A percentile compares a stretch with the other conserved stretches of the same genome.
Conservation (phyloP, 2,888 invertebrate species). For the Neocrepidodera transversa region DNA sequence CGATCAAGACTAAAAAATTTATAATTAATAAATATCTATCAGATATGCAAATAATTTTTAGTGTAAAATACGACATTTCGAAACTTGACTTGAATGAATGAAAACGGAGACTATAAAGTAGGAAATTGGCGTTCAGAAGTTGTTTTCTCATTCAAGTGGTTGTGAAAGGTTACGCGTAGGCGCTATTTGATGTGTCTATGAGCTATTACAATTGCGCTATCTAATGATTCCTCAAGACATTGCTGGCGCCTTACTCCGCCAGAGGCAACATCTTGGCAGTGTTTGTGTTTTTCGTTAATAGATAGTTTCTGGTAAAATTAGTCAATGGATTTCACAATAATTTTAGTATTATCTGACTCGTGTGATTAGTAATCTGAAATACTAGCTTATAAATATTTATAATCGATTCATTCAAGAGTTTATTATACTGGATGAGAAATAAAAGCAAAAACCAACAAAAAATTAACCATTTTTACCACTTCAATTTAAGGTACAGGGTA, state of each 20-base stretch:
- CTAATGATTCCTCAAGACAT: conserved; percentile 44
- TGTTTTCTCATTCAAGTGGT: conserved; percentile 48
- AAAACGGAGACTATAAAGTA: conserved; percentile 43
- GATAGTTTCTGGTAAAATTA: conserved; percentile 7
- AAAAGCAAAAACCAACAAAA: too few species aligned
- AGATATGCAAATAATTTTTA: conserved; percentile 22
- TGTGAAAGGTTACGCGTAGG: conserved; percentile 48
- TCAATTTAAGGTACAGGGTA: too few species aligned
- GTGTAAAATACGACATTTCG: conserved; percentile 31
- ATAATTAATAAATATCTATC: conserved; percentile 9
- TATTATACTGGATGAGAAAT: too few species aligned
- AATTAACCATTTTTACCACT: too few species aligned
- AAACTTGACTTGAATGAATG: conserved; percentile 42
- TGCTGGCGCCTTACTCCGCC: conserved; percentile 45
- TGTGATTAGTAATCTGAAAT: not conserved
- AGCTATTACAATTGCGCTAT: conserved; percentile 45
- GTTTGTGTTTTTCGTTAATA: conserved; percentile 30
- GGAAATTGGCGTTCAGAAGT: conserved; percentile 46
- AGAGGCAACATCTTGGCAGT: conserved; percentile 40
- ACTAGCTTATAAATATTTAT: not conserved
- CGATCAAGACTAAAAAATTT: too few species aligned
- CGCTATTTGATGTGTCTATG: conserved; percentile 46
- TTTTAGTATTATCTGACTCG: not conserved
- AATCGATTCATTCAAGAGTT: too few species aligned
- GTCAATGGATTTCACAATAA: conserved; percentile 35